phyloP scores from a whole-genome alignment of 1,140 invertebrate species.

The Macrostomum lignano region DNA sequence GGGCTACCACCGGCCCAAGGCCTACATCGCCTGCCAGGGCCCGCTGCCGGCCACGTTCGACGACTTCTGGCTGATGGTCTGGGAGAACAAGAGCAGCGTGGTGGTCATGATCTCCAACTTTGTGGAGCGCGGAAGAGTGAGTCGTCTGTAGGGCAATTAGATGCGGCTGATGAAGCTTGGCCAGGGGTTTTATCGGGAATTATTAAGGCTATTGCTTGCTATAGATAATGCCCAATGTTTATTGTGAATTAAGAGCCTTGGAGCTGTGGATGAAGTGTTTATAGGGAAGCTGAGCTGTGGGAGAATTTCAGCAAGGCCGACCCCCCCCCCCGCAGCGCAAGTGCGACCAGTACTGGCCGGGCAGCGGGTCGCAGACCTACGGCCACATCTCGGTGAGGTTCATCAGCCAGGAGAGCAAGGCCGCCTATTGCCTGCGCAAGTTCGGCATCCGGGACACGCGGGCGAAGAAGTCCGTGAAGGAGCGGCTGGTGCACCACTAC shows the following conservation, averaged over 20 bases:
- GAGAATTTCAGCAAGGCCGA: too few relatives aligned
- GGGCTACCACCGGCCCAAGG: constrained; percentile 32
- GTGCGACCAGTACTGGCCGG: constrained; percentile 94
- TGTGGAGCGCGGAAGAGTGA: constrained; percentile 49
- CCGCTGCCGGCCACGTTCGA: constrained; percentile 50
- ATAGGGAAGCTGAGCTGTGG: too few relatives aligned
- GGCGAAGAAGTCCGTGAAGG: constrained; percentile 31
- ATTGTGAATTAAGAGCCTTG: too few relatives aligned
- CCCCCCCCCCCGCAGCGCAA: constrained; percentile 48
- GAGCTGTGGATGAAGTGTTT: too few relatives aligned
- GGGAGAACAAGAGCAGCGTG: constrained; percentile 64
- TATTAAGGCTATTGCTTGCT: too few relatives aligned
- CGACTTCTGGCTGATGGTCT: constrained; percentile 86
- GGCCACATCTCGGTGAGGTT: constrained; percentile 62
- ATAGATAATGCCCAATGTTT: too few relatives aligned
- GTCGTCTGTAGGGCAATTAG: too few relatives aligned
- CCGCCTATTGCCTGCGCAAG: constrained; percentile 65
- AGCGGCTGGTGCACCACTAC: constrained; percentile 63
- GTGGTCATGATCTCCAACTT: constrained; percentile 71
- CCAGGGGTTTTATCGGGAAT: too few relatives aligned
- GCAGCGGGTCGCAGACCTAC: constrained; percentile 59
- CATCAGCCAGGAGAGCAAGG: constrained; percentile 62
- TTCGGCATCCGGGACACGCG: constrained; percentile 42
- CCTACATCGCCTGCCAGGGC: constrained; percentile 70
- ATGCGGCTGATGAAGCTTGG: too few relatives aligned